Evolutionary conservation across 2,888 invertebrate genomes (phyloP).

Genomic region (Plemyria rubiginata): DNA sequence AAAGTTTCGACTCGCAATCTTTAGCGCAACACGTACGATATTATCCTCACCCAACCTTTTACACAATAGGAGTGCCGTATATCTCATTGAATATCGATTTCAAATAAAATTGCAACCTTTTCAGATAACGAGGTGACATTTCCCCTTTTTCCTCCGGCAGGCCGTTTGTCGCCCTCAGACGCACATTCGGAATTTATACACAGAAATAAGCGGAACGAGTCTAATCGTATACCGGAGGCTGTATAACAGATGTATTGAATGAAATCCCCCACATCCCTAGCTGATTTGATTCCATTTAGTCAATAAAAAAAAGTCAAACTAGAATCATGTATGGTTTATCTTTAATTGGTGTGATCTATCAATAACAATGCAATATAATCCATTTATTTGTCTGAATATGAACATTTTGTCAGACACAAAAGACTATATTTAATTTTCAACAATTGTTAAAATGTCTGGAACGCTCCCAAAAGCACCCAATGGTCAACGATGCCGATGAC

Average conservation of each 20-base stretch:
- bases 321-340: no score
- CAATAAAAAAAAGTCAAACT: no score
- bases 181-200: conserved; percentile 80
- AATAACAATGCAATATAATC: no score
- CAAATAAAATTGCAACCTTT: conserved; percentile 85
- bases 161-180: conserved; percentile 68
- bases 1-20: conserved; percentile 8
- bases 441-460: no score
- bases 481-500: no score
- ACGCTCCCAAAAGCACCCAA: no score
- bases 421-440: no score
- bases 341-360: no score
- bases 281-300: conserved; percentile 1
- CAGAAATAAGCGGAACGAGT: conserved; percentile 83
- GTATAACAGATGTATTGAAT: conserved; percentile 17
- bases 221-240: conserved; percentile 55
- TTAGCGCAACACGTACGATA: conserved; percentile 39
- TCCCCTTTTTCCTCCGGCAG: conserved; percentile 75
- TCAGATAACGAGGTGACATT: conserved; percentile 84
- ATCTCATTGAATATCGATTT: conserved; percentile 82
- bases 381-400: no score
- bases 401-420: no score
- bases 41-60: conserved; percentile 48
- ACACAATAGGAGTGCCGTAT: conserved; percentile 60
- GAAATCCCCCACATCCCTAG: neutral